These are phyloP conservation scores for Vulpes ferrilata DNA, from an alignment of 2,113 vertebrate species.

Conservation along the genomic window DNA sequence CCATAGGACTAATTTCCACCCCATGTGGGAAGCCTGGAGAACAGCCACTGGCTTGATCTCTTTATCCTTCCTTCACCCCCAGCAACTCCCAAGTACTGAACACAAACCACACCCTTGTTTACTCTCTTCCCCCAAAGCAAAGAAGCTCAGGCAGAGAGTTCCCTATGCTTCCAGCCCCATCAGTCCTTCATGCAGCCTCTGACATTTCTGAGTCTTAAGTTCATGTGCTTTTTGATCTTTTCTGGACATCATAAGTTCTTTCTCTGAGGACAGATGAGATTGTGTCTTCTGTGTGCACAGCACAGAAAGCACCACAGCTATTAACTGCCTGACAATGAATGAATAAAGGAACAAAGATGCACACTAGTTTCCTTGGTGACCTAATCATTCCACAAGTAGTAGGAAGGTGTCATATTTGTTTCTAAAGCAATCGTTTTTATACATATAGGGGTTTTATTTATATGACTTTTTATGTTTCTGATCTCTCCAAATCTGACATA, in stretches of 20 bases:
- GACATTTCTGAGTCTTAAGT: not conserved
- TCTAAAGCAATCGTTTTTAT: not conserved
- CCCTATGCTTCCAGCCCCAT: not conserved
- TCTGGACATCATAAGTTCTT: not conserved
- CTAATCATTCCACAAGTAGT: not conserved
- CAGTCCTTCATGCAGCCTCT: not conserved
- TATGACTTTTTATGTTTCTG: not conserved
- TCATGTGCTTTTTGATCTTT: not conserved
- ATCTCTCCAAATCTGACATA: not conserved
- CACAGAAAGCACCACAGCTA: not conserved
- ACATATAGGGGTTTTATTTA: not conserved
- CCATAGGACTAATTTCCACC: fast-evolving
- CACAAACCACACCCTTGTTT: not conserved
- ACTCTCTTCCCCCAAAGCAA: not conserved
- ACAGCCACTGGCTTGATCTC: not conserved
- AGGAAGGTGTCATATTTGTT: not conserved
- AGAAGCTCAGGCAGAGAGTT: not conserved
- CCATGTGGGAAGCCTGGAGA: not conserved
- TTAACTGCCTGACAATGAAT: not conserved
- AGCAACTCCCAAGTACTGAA: not conserved
- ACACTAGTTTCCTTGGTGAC: not conserved
- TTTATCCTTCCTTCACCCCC: too few species aligned
- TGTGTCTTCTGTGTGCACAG: not conserved
- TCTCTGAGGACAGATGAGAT: not conserved
- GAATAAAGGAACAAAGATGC: not conserved